Percentiles rank a stretch among this genome's conserved stretches.
Conservation (phyloP, 2,113 vertebrate genomes). For the Pristiophorus japonicus region DNA sequence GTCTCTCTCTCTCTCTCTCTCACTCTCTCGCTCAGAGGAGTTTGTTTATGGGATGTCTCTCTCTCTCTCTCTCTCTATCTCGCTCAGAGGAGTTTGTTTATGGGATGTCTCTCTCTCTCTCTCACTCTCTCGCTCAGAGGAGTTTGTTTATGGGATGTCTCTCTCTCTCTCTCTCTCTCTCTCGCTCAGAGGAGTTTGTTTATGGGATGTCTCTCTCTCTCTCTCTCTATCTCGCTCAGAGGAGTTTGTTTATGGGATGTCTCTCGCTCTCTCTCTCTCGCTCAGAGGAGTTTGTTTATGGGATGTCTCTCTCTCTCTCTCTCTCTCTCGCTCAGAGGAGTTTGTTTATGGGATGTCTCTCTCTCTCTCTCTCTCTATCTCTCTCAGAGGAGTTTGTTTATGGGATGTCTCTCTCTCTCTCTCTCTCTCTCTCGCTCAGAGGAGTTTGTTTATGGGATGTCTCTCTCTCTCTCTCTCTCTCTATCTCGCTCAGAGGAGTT, state of each 20-base stretch:
- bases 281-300: neutral
- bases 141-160: neutral
- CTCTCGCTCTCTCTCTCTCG: no score
- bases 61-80: no score
- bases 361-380: no score
- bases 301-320: neutral
- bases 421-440: no score
- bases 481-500: no score
- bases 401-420: neutral
- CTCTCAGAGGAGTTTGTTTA: neutral
- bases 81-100: neutral
- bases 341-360: neutral
- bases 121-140: no score
- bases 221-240: no score
- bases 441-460: neutral
- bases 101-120: neutral
- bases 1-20: neutral
- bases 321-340: no score
- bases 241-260: no score
- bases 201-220: neutral
- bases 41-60: neutral
- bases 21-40: no score
- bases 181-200: neutral
- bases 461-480: neutral
- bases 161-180: no score